phyloP scores from a whole-genome alignment of 2,797 vertebrate genomes.

The Leptoclinus maculatus region DNA sequence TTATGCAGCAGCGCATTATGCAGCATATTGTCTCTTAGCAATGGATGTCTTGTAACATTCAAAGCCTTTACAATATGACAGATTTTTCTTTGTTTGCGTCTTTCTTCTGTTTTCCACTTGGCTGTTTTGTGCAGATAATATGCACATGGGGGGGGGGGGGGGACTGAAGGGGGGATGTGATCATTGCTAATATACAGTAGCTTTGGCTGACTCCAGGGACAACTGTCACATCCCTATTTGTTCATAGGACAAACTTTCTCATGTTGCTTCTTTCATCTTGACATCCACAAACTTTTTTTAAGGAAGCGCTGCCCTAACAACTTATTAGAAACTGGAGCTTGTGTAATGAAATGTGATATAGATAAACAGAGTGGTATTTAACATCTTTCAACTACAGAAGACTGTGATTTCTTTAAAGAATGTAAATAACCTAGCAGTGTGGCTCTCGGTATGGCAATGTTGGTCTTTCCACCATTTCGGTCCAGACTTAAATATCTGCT shows the following conservation, averaged over 20 bases:
- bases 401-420: background rate
- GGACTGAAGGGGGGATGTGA: constrained; percentile 36
- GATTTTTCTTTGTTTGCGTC: constrained; percentile 72
- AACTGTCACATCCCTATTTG: constrained; percentile 15
- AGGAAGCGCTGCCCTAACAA: constrained; percentile 25
- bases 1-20: constrained; percentile 66
- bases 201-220: constrained; percentile 59
- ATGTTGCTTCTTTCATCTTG: constrained; percentile 42
- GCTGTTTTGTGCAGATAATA: constrained; percentile 77
- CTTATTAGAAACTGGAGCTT: constrained; percentile 42
- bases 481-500: background rate
- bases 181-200: constrained; percentile 44
- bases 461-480: background rate
- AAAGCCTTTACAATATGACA: constrained; percentile 67
- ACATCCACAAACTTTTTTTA: constrained; percentile 38
- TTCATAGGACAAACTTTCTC: constrained; percentile 35
- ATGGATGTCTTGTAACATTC: constrained; percentile 66
- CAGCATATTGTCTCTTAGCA: constrained; percentile 68
- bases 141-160: constrained; percentile 12
- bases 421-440: background rate
- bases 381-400: background rate
- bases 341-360: constrained; percentile 4
- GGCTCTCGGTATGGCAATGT: background rate
- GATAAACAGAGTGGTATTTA: constrained; percentile 2
- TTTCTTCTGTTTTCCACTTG: constrained; percentile 57